Base-by-base conservation (phyloP, 2,113 vertebrate species). In the Australoheros scitulus region DNA sequence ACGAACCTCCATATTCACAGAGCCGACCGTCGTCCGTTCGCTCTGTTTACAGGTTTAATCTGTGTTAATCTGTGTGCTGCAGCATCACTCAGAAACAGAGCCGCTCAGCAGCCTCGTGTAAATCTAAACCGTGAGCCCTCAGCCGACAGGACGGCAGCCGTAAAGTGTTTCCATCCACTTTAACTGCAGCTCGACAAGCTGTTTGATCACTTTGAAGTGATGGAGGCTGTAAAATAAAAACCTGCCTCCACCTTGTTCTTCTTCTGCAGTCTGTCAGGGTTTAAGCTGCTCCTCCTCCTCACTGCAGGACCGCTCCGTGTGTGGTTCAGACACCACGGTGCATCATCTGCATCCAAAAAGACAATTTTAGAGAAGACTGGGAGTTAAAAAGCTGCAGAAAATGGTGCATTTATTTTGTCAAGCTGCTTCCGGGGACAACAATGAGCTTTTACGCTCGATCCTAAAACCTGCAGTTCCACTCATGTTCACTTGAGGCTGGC, bases 121-220 rank as follows among this genome's bases (percentile, higher is more conserved):
- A 83, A 83, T 77, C 18, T 63, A 76, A 32, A 60, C 2, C 20
- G 41, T 55, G 57, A 63, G 56, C 61, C 60, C 18, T 68, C 43
- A 11, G 56, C 38, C 82, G 70, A 64, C 64, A 22, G 55, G 13
- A 61, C 17, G 13, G 6, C 85, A 74, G 82, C 82, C 26, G 63
- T 87, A 64, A 86, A 82, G 7, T 4, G 34, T 80, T 52, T 74
- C 50, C 3, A 7, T 43, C 20, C 60, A 26, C 68, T 72, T 87
- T 58, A 72, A 76, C n/a, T 36, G n/a, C 72, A 72, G 34, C 75
- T 36, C 1, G 2, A 79, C 87, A 79, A 89, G 61, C 87, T 89
- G 87, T 65, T 74, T 3, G 11, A n/a, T 61, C 78, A 89, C 84
- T 89, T 89, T 89, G 88, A 89, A 85, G 88, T 87, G 85, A 85